Evolutionary conservation across 1,140 invertebrate genomes (phyloP), one percentile per base, ranked within the genome.

Genomic region (Drosophila burlai): DNA sequence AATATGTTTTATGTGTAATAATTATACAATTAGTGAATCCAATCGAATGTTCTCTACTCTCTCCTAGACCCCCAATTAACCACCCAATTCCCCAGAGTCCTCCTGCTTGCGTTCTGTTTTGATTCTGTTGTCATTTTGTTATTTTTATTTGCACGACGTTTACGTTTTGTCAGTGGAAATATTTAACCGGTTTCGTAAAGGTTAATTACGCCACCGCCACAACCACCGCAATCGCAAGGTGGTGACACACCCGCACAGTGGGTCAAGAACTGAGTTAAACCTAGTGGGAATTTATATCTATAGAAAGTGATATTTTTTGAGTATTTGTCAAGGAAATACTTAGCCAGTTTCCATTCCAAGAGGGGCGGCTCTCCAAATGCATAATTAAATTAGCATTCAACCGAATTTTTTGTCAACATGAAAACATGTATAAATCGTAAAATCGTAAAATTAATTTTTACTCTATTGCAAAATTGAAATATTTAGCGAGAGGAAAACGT

Each of bases 151-250:
- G 46, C 16, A 29, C 43, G 59, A 46, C 45, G 45, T 55, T 55
- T 24, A 24, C 24, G 24, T 24, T 24, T 24, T 76, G 49, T 76
- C 74, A 58, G 42, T 54, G 40, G 36, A 67, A 66, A 60, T 60
- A 57, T 55, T 68, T 43, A 77, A 78, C 76, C 59, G 76, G 76
- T 79, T 79, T 80, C 67, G 71, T 49, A 64, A 57, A 74, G 73
- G 72, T 65, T 57, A 76, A 76, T 59, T 75, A 59, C 60, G 72
- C 73, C 42, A 40, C 29, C n/a, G n/a, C 45, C 31, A 74, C 16
- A 24, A 40, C 54, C 54, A 26, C 36, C 36, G 3, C 3, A 38
- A 26, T 21, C 36, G 3, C 3, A 38, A 8, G 38, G 36, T 50
- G 61, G 72, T 74, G 71, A 74, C 71, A 72, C 71, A 74, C 29